These are phyloP conservation scores for Coranthus polyacanthus DNA, from an alignment of 2,797 vertebrate species.

Conservation along the genomic window DNA sequence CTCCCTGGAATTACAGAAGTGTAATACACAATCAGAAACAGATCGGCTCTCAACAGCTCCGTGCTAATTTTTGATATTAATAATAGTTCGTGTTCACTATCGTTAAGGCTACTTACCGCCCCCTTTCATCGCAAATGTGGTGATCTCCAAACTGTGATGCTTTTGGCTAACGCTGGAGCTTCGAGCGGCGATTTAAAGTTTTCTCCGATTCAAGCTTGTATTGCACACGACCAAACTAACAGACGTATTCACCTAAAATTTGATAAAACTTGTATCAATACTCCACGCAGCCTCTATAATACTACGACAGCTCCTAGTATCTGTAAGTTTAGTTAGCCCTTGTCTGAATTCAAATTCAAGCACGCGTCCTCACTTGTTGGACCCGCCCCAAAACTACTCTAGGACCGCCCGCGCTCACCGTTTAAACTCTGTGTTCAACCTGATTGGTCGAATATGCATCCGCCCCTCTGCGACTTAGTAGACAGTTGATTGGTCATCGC, in stretches of 20 bases:
- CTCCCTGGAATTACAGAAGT: background rate
- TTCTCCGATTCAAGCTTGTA: background rate
- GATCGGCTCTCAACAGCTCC: background rate
- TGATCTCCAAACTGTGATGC: conserved; percentile 34
- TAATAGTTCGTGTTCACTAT: background rate
- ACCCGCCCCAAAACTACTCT: conserved; percentile 65
- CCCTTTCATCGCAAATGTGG: conserved; percentile 85
- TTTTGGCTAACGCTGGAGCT: conserved; percentile 21
- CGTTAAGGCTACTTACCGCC: conserved; percentile 81
- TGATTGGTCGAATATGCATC: conserved; percentile 64
- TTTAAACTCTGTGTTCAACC: conserved; percentile 82
- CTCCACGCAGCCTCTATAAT: background rate
- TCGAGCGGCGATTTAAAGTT: conserved; percentile 43
- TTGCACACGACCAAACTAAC: background rate
- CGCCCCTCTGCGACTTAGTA: conserved; percentile 11
- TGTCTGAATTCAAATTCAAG: conserved; percentile 75
- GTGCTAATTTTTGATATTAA: fast-evolving
- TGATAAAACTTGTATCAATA: too few relatives aligned
- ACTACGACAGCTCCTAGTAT: conserved; percentile 18
- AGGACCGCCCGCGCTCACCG: conserved; percentile 82
- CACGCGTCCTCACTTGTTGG: conserved; percentile 63
- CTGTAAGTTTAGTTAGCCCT: conserved; percentile 29
- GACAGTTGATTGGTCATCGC: conserved; percentile 60
- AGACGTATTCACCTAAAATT: background rate
- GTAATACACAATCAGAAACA: background rate